Percentiles rank a stretch among this genome's conserved stretches.
Conservation (phyloP, 64 coral and sea anemone genomes). For the Orbicella faveolata region DNA sequence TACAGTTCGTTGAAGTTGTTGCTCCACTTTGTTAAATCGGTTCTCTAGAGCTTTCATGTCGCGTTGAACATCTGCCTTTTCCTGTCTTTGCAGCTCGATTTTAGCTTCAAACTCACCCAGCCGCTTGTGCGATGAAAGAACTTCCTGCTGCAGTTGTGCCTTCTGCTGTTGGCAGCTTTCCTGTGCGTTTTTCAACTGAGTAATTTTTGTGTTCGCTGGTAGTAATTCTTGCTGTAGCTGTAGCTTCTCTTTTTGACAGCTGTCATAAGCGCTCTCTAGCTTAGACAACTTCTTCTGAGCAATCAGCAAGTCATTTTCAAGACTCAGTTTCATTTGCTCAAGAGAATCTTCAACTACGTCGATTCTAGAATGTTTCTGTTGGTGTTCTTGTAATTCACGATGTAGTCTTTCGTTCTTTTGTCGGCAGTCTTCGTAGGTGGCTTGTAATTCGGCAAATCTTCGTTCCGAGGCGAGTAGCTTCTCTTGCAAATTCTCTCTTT, state of each 20-base stretch:
- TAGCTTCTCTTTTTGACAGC: slow-evolving; percentile 67
- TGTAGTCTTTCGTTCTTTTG: slow-evolving; percentile 57
- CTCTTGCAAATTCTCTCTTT: slow-evolving; percentile 55
- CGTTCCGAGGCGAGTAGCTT: slow-evolving; percentile 63
- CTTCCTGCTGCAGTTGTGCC: slow-evolving; percentile 64
- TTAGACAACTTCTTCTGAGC: slow-evolving; percentile 68
- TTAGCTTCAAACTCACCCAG: slow-evolving; percentile 74
- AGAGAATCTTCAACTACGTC: slow-evolving; percentile 45
- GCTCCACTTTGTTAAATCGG: slow-evolving; percentile 53
- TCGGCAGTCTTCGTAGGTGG: slow-evolving; percentile 23
- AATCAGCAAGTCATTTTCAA: slow-evolving; percentile 70
- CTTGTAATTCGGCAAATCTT: slow-evolving; percentile 53
- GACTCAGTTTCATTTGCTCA: slow-evolving; percentile 41
- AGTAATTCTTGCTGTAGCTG: slow-evolving; percentile 85
- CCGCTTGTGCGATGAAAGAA: slow-evolving; percentile 60
- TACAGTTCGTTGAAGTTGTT: slow-evolving; percentile 55
- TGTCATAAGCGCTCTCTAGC: slow-evolving; percentile 75
- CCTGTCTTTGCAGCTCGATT: slow-evolving; percentile 60
- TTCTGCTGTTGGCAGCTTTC: slow-evolving; percentile 73
- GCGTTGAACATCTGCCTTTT: slow-evolving; percentile 60
- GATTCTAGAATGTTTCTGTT: slow-evolving; percentile 49
- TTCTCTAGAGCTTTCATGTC: slow-evolving; percentile 65
- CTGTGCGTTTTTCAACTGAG: slow-evolving; percentile 64
- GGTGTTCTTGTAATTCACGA: slow-evolving; percentile 53
- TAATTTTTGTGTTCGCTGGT: slow-evolving; percentile 69